A percentile compares a stretch with the other conserved stretches of the same genome.
Evolutionary conservation across 2,888 invertebrate species (phyloP).

Genomic region (Amphipoea oculea): DNA sequence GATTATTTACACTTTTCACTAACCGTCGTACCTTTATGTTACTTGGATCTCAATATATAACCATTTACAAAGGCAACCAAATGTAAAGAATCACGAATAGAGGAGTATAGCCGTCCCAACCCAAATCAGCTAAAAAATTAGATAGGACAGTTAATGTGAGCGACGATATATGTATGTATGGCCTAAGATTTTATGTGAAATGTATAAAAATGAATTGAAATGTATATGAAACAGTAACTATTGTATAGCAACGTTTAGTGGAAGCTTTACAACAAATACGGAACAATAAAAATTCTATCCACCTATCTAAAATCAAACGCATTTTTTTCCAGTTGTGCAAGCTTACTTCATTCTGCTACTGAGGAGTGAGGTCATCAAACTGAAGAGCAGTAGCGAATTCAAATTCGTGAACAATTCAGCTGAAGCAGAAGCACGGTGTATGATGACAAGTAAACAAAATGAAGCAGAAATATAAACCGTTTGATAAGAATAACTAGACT

Average conservation of each 20-base stretch:
- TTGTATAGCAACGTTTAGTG: neutral
- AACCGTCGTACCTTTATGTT: no score
- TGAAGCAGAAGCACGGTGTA: constrained; percentile 41
- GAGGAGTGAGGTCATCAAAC: constrained; percentile 61
- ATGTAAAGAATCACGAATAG: no score
- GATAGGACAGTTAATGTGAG: no score
- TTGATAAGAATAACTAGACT: neutral
- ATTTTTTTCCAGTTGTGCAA: constrained; percentile 56
- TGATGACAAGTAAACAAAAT: constrained; percentile 7
- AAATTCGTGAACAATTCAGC: constrained; percentile 47
- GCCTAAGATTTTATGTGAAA: neutral
- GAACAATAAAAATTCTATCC: neutral
- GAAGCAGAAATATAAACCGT: neutral
- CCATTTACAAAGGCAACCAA: no score
- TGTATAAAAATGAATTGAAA: neutral
- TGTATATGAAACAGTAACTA: neutral
- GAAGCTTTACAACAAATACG: neutral
- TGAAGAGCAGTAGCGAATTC: constrained; percentile 35
- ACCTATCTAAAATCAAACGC: neutral
- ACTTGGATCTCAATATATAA: no score
- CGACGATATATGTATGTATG: neutral
- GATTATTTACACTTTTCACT: no score
- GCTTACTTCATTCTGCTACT: constrained; percentile 57
- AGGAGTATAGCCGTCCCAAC: no score
- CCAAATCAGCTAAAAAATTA: no score